Conservation (phyloP, 2,113 vertebrate genomes). For the Rynchops niger region DNA sequence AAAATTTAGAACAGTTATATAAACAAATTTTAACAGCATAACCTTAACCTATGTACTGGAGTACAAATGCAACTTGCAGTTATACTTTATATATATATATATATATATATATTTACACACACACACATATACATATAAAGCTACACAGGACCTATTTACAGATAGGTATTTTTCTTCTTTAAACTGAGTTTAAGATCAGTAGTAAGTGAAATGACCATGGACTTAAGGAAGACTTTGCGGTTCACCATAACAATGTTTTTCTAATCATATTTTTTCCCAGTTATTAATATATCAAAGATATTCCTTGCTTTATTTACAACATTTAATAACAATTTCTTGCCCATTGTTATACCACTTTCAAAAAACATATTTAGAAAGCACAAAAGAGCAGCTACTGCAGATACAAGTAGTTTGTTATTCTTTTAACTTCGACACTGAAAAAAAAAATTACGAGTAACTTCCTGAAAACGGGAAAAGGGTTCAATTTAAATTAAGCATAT, state of each 20-base stretch:
- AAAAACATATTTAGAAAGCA: neutral
- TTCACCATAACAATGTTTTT: neutral
- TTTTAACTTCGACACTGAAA: neutral
- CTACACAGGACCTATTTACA: neutral
- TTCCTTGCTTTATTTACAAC: neutral
- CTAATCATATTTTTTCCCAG: neutral
- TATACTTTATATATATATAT: too few species aligned
- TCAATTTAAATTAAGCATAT: neutral
- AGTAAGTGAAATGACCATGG: neutral
- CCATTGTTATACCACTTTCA: neutral
- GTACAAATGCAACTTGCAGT: neutral
- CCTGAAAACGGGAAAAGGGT: neutral
- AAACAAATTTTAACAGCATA: neutral
- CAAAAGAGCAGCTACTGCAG: neutral
- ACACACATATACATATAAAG: rapidly evolving
- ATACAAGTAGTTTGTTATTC: neutral
- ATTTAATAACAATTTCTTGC: neutral
- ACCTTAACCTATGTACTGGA: neutral
- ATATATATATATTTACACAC: rapidly evolving
- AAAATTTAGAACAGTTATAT: neutral
- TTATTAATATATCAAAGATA: neutral
- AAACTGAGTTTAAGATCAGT: neutral
- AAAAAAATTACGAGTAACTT: neutral
- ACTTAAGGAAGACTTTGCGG: neutral
- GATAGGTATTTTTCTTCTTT: neutral